Conservation (phyloP, 2,797 vertebrate species). For the Sebastes alutus region DNA sequence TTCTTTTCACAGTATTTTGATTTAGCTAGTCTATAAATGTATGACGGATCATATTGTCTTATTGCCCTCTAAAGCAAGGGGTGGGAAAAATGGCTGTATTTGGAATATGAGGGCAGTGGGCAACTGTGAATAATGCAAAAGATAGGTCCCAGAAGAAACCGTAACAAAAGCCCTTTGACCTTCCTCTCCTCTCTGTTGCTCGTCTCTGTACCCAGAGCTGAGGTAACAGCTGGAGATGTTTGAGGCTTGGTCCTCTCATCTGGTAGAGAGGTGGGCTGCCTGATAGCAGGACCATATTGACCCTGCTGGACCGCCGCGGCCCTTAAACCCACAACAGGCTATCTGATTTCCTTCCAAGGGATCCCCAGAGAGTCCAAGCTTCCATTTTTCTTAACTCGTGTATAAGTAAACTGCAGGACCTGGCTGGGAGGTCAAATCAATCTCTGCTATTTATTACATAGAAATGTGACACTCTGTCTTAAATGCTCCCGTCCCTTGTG, state of each 20-base stretch:
- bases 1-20: background rate
- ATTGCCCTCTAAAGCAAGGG: slow-evolving; percentile 2
- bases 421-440: slow-evolving; percentile 96
- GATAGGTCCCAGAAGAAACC: slow-evolving; percentile 63
- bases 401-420: slow-evolving; percentile 91
- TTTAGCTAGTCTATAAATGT: background rate
- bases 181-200: slow-evolving; percentile 50
- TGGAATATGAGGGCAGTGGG: slow-evolving; percentile 34
- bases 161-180: slow-evolving; percentile 82
- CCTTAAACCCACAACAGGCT: slow-evolving; percentile 88
- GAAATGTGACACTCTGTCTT: slow-evolving; percentile 97
- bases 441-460: slow-evolving; percentile 97
- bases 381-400: slow-evolving; percentile 91
- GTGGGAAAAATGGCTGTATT: slow-evolving; percentile 16
- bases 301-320: slow-evolving; percentile 79
- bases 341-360: slow-evolving; percentile 91
- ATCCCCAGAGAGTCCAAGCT: slow-evolving; percentile 87
- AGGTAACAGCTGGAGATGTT: slow-evolving; percentile 78
- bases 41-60: background rate
- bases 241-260: slow-evolving; percentile 54
- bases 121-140: slow-evolving; percentile 75
- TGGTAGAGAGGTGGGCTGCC: slow-evolving; percentile 56
- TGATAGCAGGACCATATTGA: slow-evolving; percentile 86
- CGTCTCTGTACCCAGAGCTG: slow-evolving; percentile 25
- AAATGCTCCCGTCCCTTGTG: slow-evolving; percentile 92